Evolutionary conservation across 2,113 vertebrate genomes (phyloP).

Genomic region (Ornithorhynchus anatinus): DNA sequence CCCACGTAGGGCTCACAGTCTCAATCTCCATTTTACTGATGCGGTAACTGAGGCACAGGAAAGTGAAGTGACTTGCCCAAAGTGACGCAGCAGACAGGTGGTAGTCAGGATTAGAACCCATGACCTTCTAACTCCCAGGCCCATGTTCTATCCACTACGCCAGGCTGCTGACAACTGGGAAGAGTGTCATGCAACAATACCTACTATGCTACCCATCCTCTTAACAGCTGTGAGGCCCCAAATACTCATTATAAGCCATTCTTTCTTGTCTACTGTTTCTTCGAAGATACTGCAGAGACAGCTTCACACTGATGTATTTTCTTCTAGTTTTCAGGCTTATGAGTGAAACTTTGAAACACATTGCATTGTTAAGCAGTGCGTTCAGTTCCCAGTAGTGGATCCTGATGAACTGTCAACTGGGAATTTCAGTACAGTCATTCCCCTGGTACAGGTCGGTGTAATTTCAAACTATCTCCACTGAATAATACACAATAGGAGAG

Average conservation of each 20-base stretch:
- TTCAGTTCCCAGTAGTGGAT: not conserved
- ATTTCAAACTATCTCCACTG: constrained; percentile 3
- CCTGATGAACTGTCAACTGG: not conserved
- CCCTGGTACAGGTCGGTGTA: constrained; percentile 3
- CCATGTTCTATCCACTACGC: too few species aligned
- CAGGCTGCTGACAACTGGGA: too few species aligned
- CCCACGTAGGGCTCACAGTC: too few species aligned
- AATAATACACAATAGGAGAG: constrained; percentile 16
- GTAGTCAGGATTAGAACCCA: too few species aligned
- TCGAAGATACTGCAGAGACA: not conserved
- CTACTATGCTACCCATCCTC: not conserved
- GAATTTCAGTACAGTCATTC: not conserved
- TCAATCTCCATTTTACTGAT: too few species aligned
- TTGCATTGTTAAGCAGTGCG: not conserved
- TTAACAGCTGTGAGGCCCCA: not conserved
- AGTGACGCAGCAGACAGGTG: too few species aligned
- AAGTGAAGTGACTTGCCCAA: too few species aligned
- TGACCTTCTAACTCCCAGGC: too few species aligned
- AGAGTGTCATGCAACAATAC: not conserved
- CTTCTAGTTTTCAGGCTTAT: not conserved
- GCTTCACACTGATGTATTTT: not conserved
- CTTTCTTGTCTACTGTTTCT: not conserved
- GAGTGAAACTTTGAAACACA: not conserved
- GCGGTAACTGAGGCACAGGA: too few species aligned
- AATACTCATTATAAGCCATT: too few species aligned